Evolutionary conservation across 2,113 vertebrate genomes (phyloP).

Genomic region (Scolopax mira): DNA sequence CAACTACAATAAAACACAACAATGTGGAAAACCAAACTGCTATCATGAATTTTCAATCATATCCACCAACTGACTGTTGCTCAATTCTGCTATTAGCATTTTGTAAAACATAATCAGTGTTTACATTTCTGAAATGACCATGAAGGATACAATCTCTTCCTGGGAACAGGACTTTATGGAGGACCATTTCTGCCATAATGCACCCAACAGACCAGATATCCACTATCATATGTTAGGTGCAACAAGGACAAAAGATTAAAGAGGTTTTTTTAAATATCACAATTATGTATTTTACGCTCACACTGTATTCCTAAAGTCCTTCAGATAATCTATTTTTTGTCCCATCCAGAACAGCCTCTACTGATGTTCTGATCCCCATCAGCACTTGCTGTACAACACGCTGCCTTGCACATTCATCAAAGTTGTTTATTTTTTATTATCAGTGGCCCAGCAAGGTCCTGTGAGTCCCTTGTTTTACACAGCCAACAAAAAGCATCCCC

Average conservation of each 20-base stretch:
- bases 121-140: neutral
- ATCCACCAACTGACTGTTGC: neutral
- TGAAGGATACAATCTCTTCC: slow-evolving; percentile 90
- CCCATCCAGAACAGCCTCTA: neutral
- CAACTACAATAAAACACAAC: slow-evolving; percentile 62
- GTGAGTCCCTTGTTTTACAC: neutral
- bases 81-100: neutral
- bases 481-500: neutral
- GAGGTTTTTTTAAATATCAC: slow-evolving; percentile 42
- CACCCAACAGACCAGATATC: slow-evolving; percentile 91
- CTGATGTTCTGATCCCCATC: neutral
- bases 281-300: neutral
- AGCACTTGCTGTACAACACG: neutral
- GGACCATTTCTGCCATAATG: slow-evolving; percentile 90
- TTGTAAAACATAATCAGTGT: neutral
- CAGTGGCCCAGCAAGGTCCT: neutral
- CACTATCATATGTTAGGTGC: slow-evolving; percentile 81
- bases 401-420: neutral
- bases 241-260: slow-evolving; percentile 73
- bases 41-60: slow-evolving; percentile 44
- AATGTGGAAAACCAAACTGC: slow-evolving; percentile 64
- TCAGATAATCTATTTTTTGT: neutral
- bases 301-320: neutral
- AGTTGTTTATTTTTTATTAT: neutral
- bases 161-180: slow-evolving; percentile 89